phyloP scores from a whole-genome alignment of 2,888 invertebrate species.

The Drosophila pseudotalamancana region DNA sequence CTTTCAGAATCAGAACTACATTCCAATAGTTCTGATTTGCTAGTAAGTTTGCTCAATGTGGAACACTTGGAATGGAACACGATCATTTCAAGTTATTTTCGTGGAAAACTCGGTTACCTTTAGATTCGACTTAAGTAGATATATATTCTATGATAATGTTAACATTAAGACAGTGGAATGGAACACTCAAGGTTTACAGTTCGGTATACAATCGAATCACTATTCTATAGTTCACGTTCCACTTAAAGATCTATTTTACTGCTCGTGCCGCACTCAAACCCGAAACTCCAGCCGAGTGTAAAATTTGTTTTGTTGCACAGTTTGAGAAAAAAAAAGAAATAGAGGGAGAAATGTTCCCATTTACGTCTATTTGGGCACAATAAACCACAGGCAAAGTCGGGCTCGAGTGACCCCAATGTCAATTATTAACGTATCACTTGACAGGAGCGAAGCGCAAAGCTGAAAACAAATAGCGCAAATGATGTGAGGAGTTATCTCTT shows the following conservation, averaged over 20 bases:
- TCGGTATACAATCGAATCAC: not conserved
- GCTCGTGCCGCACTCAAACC: slow-evolving; percentile 51
- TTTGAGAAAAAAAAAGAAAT: slow-evolving; percentile 15
- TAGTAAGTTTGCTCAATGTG: too few species aligned
- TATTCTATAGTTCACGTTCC: not conserved
- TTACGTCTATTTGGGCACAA: slow-evolving; percentile 59
- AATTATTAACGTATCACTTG: slow-evolving; percentile 84
- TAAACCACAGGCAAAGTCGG: slow-evolving; percentile 65
- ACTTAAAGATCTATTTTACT: slow-evolving; percentile 4
- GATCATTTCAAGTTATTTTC: not conserved
- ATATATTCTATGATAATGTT: too few species aligned
- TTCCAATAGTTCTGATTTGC: too few species aligned
- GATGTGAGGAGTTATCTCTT: slow-evolving; percentile 45
- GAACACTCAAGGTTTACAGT: too few species aligned
- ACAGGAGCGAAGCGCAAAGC: slow-evolving; percentile 62
- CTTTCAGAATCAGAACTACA: too few species aligned
- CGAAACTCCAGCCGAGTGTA: slow-evolving; percentile 60
- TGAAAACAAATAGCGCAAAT: slow-evolving; percentile 75
- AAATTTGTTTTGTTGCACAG: slow-evolving; percentile 68
- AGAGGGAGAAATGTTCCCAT: slow-evolving; percentile 32
- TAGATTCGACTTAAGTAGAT: too few species aligned
- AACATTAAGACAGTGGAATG: not conserved
- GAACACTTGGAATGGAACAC: not conserved
- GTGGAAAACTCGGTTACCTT: too few species aligned
- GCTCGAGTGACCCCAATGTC: slow-evolving; percentile 81